Evolutionary conservation across 2,888 invertebrate genomes (phyloP).

Genomic region (Theristus sp.): DNA sequence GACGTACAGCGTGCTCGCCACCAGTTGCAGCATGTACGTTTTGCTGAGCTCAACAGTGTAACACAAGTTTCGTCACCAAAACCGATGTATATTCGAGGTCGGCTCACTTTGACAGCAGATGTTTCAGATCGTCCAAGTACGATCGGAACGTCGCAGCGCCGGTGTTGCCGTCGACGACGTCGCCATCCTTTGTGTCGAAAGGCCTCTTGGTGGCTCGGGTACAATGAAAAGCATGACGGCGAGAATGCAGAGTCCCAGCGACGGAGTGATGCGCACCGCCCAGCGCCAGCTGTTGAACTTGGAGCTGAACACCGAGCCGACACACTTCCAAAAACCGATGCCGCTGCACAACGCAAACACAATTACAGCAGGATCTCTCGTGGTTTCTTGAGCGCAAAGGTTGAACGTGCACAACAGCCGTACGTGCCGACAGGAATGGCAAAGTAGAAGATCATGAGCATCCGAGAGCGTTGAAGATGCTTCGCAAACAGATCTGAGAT

Average conservation of each 20-base stretch:
- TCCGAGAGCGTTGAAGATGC: constrained; percentile 65
- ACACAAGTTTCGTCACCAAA: not conserved
- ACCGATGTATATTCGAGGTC: no score
- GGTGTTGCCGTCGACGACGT: not conserved
- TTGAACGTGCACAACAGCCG: no score
- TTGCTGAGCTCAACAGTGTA: constrained; percentile 25
- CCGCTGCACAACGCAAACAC: constrained; percentile 55
- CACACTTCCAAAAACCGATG: constrained; percentile 80
- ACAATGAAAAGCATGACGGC: constrained; percentile 61
- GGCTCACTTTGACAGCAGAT: not conserved
- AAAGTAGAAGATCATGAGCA: constrained; percentile 92
- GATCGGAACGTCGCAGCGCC: not conserved
- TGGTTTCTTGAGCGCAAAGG: no score
- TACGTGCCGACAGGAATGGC: constrained; percentile 95
- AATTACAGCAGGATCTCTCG: no score
- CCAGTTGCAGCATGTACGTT: constrained; percentile 74
- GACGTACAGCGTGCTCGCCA: constrained; percentile 85
- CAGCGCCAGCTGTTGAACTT: constrained; percentile 51
- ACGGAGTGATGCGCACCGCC: constrained; percentile 54
- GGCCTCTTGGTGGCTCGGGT: constrained; percentile 66
- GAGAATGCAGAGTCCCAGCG: constrained; percentile 56
- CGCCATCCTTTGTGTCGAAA: not conserved
- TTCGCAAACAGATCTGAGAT: constrained; percentile 86
- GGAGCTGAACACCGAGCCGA: constrained; percentile 60
- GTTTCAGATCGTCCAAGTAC: not conserved